Evolutionary conservation across 2,888 invertebrate genomes (phyloP).

Genomic region (Octonoba sinensis): DNA sequence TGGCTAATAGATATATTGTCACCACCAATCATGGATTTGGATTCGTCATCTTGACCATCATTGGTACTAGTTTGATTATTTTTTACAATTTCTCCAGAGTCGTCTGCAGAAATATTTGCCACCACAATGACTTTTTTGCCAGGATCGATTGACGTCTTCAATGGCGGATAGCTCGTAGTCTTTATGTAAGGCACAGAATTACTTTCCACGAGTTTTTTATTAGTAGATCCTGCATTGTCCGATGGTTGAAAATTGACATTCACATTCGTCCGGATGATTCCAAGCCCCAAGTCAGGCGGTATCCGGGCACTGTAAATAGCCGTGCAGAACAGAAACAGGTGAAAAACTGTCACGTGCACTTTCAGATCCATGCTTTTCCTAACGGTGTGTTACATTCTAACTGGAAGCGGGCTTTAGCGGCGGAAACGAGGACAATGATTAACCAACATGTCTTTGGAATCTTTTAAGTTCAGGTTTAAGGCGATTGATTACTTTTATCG

Average conservation of each 20-base stretch:
- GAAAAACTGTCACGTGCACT: not conserved
- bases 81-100: too few species aligned
- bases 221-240: too few species aligned
- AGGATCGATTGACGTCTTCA: not conserved
- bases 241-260: too few species aligned
- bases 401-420: slow-evolving; percentile 37
- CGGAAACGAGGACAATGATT: slow-evolving; percentile 34
- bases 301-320: slow-evolving; percentile 16
- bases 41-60: too few species aligned
- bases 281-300: not conserved
- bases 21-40: too few species aligned
- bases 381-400: slow-evolving; percentile 41
- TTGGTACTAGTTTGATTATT: too few species aligned
- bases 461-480: slow-evolving; percentile 37
- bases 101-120: too few species aligned
- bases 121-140: too few species aligned
- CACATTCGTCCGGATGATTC: not conserved
- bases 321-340: not conserved
- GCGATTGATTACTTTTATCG: slow-evolving; percentile 7
- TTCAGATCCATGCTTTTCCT: slow-evolving; percentile 31
- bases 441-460: slow-evolving; percentile 9
- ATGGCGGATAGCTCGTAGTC: not conserved
- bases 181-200: too few species aligned
- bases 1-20: too few species aligned
- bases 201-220: too few species aligned